phyloP scores from a whole-genome alignment of 2,888 invertebrate genomes.

The Lampropteryx suffumata region DNA sequence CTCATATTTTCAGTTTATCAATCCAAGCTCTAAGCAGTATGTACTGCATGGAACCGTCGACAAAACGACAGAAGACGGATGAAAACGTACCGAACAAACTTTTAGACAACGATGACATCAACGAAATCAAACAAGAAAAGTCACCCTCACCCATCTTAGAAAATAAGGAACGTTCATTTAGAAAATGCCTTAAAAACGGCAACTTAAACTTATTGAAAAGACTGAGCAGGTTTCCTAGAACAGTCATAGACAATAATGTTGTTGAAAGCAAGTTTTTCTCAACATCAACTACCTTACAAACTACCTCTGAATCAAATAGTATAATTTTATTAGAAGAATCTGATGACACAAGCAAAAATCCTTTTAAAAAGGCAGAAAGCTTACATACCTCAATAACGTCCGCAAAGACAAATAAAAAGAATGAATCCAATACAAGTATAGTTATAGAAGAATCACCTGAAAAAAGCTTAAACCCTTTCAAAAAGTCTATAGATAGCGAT shows the following conservation, averaged over 20 bases:
- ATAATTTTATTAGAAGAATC: constrained; percentile 36
- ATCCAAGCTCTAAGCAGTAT: constrained; percentile 71
- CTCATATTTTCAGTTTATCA: constrained; percentile 70
- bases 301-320: constrained; percentile 1
- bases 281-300: constrained; percentile 20
- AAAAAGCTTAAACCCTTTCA: constrained; percentile 26
- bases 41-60: constrained; percentile 66
- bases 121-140: constrained; percentile 45
- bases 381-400: constrained; percentile 32
- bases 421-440: constrained; percentile 11
- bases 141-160: constrained; percentile 79
- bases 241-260: constrained; percentile 65
- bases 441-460: constrained; percentile 49
- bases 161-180: constrained; percentile 67
- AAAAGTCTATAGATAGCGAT: constrained; percentile 12
- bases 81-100: constrained; percentile 39
- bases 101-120: constrained; percentile 40
- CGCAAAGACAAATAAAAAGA: constrained; percentile 17
- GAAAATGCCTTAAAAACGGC: constrained; percentile 54
- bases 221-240: constrained; percentile 79
- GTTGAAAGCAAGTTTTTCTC: constrained; percentile 84
- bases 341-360: constrained; percentile 48
- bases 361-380: constrained; percentile 29
- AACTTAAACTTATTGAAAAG: constrained; percentile 64
- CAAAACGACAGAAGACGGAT: constrained; percentile 58